A percentile compares a stretch with the other conserved stretches of the same genome.
Conservation (phyloP, 2,888 invertebrate genomes). For the Ephialtes manifestator region DNA sequence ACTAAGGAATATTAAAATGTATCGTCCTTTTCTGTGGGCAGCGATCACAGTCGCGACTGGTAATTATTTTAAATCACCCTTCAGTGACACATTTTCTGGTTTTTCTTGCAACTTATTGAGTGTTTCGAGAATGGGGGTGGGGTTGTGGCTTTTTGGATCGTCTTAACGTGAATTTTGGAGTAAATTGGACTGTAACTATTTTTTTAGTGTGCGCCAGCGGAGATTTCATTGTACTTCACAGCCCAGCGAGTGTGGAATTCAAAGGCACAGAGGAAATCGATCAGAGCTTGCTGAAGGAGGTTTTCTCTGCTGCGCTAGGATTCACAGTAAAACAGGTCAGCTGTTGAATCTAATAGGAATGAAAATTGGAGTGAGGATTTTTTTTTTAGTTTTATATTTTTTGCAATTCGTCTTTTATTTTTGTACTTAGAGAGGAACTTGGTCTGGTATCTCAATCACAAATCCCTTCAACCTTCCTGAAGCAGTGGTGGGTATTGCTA, state of each 20-base stretch:
- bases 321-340: slow-evolving; percentile 90
- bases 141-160: slow-evolving; percentile 43
- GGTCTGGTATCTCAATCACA: slow-evolving; percentile 90
- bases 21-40: slow-evolving; percentile 62
- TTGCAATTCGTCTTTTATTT: slow-evolving; percentile 1
- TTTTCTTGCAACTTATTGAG: not conserved
- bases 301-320: slow-evolving; percentile 91
- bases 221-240: slow-evolving; percentile 90
- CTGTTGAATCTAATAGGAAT: not conserved
- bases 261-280: slow-evolving; percentile 89
- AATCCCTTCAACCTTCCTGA: slow-evolving; percentile 92
- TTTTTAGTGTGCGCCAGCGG: slow-evolving; percentile 87
- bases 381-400: not conserved
- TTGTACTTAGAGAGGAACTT: slow-evolving; percentile 88
- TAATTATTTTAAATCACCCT: slow-evolving; percentile 40
- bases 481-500: slow-evolving; percentile 89
- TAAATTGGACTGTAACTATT: slow-evolving; percentile 68
- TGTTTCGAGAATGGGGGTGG: slow-evolving; percentile 62
- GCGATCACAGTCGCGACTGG: slow-evolving; percentile 63
- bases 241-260: slow-evolving; percentile 90
- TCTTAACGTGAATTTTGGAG: not conserved
- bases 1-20: slow-evolving; percentile 58
- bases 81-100: not conserved
- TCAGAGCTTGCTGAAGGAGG: slow-evolving; percentile 90
- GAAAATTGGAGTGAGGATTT: not conserved